Evolutionary conservation across 2,113 vertebrate species (phyloP).

Genomic region (Murina feae): DNA sequence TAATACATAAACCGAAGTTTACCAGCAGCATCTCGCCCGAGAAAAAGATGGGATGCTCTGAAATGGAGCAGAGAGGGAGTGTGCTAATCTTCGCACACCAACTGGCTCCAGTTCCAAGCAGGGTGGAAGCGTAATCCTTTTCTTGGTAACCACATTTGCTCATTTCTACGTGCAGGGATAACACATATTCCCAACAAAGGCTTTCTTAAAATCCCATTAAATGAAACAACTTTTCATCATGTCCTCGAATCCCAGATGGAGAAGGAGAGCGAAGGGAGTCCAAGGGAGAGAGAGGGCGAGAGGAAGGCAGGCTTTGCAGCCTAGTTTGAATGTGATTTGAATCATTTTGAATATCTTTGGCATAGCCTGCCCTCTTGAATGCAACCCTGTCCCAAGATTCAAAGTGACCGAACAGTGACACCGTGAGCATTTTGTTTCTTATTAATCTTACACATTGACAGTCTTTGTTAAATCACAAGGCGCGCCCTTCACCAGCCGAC

Average conservation of each 20-base stretch:
- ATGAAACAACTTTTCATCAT: constrained; percentile 75
- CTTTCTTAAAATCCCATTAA: constrained; percentile 69
- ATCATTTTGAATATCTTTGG: constrained; percentile 86
- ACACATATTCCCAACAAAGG: constrained; percentile 63
- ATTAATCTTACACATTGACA: constrained; percentile 99
- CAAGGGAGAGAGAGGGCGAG: constrained; percentile 52
- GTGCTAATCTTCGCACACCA: constrained; percentile 69
- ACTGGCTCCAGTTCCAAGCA: constrained; percentile 70
- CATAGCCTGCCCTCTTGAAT: constrained; percentile 82
- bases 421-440: constrained; percentile 98
- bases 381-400: constrained; percentile 88
- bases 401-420: constrained; percentile 98
- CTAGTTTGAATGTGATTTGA: constrained; percentile 82
- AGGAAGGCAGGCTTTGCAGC: constrained; percentile 62
- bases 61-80: constrained; percentile 62
- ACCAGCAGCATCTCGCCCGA: constrained; percentile 33
- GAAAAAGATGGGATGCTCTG: constrained; percentile 38
- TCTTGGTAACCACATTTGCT: constrained; percentile 65
- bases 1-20: constrained; percentile 66
- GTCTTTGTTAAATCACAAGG: constrained; percentile 99
- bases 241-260: constrained; percentile 64
- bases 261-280: constrained; percentile 40
- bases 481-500: constrained; percentile 95
- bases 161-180: constrained; percentile 58
- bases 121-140: constrained; percentile 56